Conservation (phyloP, 2,797 vertebrate species). For the Mormyrus hasselquistii region DNA sequence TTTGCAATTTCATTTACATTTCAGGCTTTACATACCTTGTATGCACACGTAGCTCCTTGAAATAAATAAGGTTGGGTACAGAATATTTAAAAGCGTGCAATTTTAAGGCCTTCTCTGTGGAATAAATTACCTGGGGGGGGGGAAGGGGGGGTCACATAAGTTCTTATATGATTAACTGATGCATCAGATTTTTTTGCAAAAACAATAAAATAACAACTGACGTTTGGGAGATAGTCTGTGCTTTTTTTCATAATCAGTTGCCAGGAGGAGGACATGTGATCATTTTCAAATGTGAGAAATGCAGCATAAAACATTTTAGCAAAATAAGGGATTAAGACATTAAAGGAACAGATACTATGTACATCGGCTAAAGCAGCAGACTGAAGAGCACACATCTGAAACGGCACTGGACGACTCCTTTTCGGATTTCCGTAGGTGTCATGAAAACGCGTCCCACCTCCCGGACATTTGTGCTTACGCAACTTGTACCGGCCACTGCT, state of each 20-base stretch:
- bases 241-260: slow-evolving; percentile 20
- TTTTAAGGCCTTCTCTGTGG: slow-evolving; percentile 68
- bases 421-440: not conserved
- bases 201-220: slow-evolving; percentile 26
- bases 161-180: not conserved
- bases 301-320: slow-evolving; percentile 61
- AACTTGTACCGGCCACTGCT: slow-evolving; percentile 18
- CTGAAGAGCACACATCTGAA: slow-evolving; percentile 38
- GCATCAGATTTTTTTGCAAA: slow-evolving; percentile 25
- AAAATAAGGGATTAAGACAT: slow-evolving; percentile 36
- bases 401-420: not conserved
- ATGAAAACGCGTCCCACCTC: not conserved
- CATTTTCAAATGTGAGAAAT: slow-evolving; percentile 59
- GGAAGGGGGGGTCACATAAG: slow-evolving; percentile 31
- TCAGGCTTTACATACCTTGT: slow-evolving; percentile 72
- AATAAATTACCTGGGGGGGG: slow-evolving; percentile 52
- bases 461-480: slow-evolving; percentile 20
- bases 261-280: slow-evolving; percentile 27
- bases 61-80: slow-evolving; percentile 77
- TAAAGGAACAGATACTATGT: slow-evolving; percentile 41
- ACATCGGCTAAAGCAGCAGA: slow-evolving; percentile 43
- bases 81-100: slow-evolving; percentile 58
- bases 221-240: slow-evolving; percentile 32
- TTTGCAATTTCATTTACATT: slow-evolving; percentile 63
- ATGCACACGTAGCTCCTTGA: slow-evolving; percentile 75